Conservation (phyloP, 1,140 invertebrate genomes). For the Zaprionus lachaisei region DNA sequence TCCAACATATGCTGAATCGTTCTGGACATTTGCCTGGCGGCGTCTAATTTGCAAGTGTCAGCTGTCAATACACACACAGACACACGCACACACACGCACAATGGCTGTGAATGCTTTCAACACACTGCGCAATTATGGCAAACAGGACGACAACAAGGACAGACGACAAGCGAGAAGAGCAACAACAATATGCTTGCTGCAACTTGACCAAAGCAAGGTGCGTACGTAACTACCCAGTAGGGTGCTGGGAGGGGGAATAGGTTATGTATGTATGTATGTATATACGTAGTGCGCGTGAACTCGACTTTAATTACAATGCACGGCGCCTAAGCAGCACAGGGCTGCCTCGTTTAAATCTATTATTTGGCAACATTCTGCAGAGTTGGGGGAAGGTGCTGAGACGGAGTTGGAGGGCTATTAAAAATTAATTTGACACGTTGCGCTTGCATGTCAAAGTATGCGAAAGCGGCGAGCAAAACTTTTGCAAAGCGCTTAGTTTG, state of each 20-base stretch:
- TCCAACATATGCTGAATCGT: constrained; percentile 44
- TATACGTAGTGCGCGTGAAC: constrained; percentile 28
- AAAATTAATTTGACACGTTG: constrained; percentile 83
- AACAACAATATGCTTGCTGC: constrained; percentile 40
- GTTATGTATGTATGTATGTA: constrained; percentile 7
- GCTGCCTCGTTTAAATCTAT: constrained; percentile 76
- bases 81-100: constrained; percentile 33
- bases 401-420: constrained; percentile 58
- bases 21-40: constrained; percentile 56
- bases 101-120: constrained; percentile 61
- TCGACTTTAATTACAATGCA: constrained; percentile 53
- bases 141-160: constrained; percentile 52
- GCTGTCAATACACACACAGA: constrained; percentile 71
- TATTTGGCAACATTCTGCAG: constrained; percentile 72
- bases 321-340: constrained; percentile 19
- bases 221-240: constrained; percentile 29
- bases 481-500: constrained; percentile 75
- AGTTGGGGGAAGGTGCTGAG: neutral
- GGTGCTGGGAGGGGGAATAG: neutral
- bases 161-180: constrained; percentile 46
- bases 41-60: constrained; percentile 82
- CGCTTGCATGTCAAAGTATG: constrained; percentile 79
- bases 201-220: constrained; percentile 47
- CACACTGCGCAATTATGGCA: constrained; percentile 50
- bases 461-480: constrained; percentile 53